Percentiles rank a stretch among this genome's conserved stretches.
Conservation (phyloP, 1,140 invertebrate genomes). For the Drosophila murphyi region DNA sequence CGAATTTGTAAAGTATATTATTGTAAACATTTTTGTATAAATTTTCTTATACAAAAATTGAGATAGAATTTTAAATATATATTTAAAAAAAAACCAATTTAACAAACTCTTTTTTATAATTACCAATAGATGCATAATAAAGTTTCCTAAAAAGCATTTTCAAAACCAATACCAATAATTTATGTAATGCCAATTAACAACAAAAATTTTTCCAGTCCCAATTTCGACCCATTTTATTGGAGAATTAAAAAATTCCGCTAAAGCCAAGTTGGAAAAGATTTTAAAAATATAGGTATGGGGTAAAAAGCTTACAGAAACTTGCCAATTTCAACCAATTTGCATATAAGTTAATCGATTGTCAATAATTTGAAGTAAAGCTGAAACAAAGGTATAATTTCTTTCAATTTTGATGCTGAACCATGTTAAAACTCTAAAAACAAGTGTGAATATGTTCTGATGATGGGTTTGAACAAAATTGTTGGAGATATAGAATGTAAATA, state of each 20-base stretch:
- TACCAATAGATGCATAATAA: neutral
- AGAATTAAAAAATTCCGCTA: neutral
- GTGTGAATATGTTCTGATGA: neutral
- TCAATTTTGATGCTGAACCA: slow-evolving; percentile 3
- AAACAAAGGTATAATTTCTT: slow-evolving; percentile 25
- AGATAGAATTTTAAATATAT: neutral
- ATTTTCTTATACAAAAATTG: neutral
- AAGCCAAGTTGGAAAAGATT: slow-evolving; percentile 1
- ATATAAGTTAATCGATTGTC: slow-evolving; percentile 6
- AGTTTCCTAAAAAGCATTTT: too few relatives aligned
- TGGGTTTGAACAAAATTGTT: neutral
- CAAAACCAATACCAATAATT: neutral
- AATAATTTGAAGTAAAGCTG: slow-evolving; percentile 23
- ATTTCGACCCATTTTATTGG: neutral
- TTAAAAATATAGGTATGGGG: neutral
- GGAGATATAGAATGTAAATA: neutral
- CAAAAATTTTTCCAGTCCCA: neutral
- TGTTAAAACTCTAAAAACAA: neutral
- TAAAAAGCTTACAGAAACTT: neutral
- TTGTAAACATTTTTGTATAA: too few relatives aligned
- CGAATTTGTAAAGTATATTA: neutral
- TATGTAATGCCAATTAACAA: too few relatives aligned
- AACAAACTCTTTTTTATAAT: neutral
- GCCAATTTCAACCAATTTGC: neutral
- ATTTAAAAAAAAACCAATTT: neutral